Evolutionary conservation across 2,797 vertebrate species (phyloP).

Genomic region (Sebastes vulpes): DNA sequence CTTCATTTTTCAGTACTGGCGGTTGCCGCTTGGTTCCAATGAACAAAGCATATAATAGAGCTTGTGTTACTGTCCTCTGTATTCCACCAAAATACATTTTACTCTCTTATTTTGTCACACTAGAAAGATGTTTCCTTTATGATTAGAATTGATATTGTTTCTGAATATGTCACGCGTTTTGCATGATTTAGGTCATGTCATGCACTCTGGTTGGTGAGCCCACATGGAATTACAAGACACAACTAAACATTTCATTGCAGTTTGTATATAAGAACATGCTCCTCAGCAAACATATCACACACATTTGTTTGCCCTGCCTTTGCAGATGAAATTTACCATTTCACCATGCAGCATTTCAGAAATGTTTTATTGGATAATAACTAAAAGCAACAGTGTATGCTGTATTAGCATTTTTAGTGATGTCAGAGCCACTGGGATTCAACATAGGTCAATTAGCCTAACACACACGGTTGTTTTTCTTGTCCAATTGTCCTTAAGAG

Average conservation of each 20-base stretch:
- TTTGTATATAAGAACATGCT: background rate
- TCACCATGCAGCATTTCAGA: background rate
- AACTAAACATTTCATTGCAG: background rate
- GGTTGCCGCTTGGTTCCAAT: background rate
- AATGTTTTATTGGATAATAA: background rate
- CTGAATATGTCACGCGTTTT: background rate
- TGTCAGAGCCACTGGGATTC: background rate
- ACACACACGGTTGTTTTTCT: background rate
- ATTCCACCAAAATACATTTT: background rate
- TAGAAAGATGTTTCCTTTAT: background rate
- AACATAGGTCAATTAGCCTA: background rate
- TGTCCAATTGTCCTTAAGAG: background rate
- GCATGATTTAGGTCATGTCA: background rate
- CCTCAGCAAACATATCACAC: background rate
- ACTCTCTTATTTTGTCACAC: background rate
- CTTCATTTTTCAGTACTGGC: too few species aligned
- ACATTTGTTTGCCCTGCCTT: background rate
- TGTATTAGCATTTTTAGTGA: background rate
- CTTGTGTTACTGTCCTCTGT: background rate
- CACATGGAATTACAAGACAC: background rate
- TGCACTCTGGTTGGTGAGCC: background rate
- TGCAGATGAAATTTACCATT: background rate
- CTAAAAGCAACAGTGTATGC: background rate
- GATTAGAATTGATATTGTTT: background rate
- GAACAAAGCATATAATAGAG: background rate